Base-by-base conservation (phyloP, 2,113 vertebrate genomes). In the Callaeas wilsoni region DNA sequence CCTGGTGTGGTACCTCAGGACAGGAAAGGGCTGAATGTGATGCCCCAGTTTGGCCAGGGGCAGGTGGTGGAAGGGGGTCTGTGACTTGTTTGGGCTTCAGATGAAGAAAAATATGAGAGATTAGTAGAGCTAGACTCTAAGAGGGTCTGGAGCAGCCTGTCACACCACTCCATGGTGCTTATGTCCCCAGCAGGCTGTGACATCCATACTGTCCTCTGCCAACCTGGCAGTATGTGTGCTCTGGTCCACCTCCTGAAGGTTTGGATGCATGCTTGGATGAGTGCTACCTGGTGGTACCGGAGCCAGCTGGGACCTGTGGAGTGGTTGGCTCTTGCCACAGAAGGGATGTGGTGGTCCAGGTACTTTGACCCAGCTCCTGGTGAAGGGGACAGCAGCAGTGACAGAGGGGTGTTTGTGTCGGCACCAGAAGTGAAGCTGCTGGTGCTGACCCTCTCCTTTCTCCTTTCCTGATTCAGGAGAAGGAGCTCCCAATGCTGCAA, bases 1-100 rank as follows among this genome's bases (percentile, higher is more conserved):
- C 1, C 26, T 1, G 0, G 41, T 0, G 0, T 6, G 3, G 53
- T 29, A 56, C 44, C 85, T 52, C 7, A 42, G 63, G 30, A 80
- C 53, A 30, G 26, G 12, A 70, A 30, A 39, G 47, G 7, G 16
- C 30, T 84, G 62, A 67, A 71, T 21, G 35, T 35, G 17, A 23
- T 71, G 23, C 9, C 33, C 22, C 42, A 16, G 20, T 80, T 71
- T 78, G 76, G 33, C 39, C 42, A 33, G 49, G n/a, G 21, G 6
- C 9, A 56, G n/a, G 9, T 65, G 30, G 37, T 73, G 26, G n/a
- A 71, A 60, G 25, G 53, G 17, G 35, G 76, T 76, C 68, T 59
- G 49, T 25, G 74, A 20, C 37, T 87, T 59, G 12, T 63, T 71
- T 52, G 32, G 64, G 44, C 39, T 84, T 69, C 49, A 69, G 25